Base-by-base conservation (phyloP, 2,113 vertebrate genomes). In the Struthidea cinerea region DNA sequence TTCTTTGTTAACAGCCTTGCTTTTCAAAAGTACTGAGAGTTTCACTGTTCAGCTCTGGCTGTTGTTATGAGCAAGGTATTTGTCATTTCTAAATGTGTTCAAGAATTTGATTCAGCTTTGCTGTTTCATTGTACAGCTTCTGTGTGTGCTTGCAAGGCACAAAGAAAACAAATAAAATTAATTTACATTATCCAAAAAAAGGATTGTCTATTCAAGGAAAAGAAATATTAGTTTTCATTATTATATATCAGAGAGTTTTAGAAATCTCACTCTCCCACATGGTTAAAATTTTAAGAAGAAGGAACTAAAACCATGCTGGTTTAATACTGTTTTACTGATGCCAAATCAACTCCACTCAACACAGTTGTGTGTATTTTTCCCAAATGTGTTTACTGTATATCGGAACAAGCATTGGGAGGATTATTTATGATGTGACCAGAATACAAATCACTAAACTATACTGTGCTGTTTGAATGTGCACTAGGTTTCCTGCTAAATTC, bases 381-480 rank as follows among this genome's bases (percentile, higher is more conserved):
- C 55, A 93, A 96, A 94, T 6, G 57, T 63, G 87, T 92, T 91
- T 87, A 89, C 73, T 87, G 71, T 41, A 44, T 68, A 87, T 94
- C 94, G 59, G 65, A 94, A 83, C 41, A 88, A 87, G 78, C 39
- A 89, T 60, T 81, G 59, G 84, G 65, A 96, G 46, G 63, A 95
- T 91, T 95, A 94, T 95, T 95, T 94, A 63, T 90, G 44, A 89
- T n/a, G 47, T 87, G 87, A 92, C 37, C 65, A 91, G 90, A 96
- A 93, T 76, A 81, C 69, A 96, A 94, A 94, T 81, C 78, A 94
- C 64, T 89, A 35, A 84, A 56, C 64, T 56, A 15, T 71, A 44
- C 63, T 87, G 64, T 33, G 13, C 44, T 63, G 44, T 27, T 33
- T 49, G 41, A 87, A 73, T 33, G 41, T 57, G 47, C 39, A 41